phyloP scores from a whole-genome alignment of 2,888 invertebrate species.

The Cabera pusaria region DNA sequence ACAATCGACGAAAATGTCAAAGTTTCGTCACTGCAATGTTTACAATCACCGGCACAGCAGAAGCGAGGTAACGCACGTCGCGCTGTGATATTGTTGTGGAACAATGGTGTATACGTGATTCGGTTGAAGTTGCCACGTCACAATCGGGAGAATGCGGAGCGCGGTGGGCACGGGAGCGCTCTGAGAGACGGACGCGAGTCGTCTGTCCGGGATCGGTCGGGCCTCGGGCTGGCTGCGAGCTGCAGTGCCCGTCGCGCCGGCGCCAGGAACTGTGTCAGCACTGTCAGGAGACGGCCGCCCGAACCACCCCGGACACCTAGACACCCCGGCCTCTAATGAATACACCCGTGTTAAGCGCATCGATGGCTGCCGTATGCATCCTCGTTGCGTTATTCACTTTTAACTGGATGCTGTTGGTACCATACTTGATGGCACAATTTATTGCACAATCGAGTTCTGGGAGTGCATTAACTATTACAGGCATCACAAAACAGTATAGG shows the following conservation, averaged over 20 bases:
- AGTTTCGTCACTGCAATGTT: slow-evolving; percentile 52
- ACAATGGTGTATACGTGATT: slow-evolving; percentile 53
- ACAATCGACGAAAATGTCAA: slow-evolving; percentile 25
- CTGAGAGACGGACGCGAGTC: slow-evolving; percentile 68
- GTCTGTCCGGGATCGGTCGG: slow-evolving; percentile 71
- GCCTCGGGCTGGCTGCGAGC: no score
- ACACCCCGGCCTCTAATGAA: slow-evolving; percentile 62
- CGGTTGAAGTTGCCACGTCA: slow-evolving; percentile 36
- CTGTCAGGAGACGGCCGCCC: slow-evolving; percentile 66
- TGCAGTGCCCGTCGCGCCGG: slow-evolving; percentile 72
- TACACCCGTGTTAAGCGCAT: slow-evolving; percentile 13
- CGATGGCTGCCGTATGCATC: slow-evolving; percentile 13
- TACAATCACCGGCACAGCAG: slow-evolving; percentile 58
- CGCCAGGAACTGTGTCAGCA: slow-evolving; percentile 79
- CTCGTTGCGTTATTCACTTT: slow-evolving; percentile 13
- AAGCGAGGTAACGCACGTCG: slow-evolving; percentile 61
- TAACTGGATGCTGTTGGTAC: no score
- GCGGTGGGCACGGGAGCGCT: slow-evolving; percentile 56
- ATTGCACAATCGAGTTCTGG: no score
- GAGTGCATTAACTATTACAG: no score
- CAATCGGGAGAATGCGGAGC: slow-evolving; percentile 37
- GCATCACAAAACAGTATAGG: no score
- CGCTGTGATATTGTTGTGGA: slow-evolving; percentile 62
- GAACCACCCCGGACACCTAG: slow-evolving; percentile 53
- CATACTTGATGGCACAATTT: no score